Conservation (phyloP, 2,113 vertebrate species). For the Periophthalmodon schlosseri region DNA sequence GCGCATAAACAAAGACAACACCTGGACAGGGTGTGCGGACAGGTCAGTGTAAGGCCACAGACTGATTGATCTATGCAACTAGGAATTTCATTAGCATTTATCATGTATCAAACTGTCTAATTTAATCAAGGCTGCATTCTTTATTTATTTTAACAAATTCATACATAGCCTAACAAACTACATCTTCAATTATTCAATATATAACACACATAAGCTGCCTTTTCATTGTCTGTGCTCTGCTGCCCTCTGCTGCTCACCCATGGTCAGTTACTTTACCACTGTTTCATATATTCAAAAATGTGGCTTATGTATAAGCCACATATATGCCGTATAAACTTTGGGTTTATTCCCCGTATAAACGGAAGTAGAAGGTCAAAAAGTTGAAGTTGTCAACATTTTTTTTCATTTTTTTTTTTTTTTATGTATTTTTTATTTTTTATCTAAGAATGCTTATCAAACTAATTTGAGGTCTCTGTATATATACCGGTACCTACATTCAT, state of each 20-base stretch:
- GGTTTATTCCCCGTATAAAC: background rate
- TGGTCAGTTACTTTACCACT: background rate
- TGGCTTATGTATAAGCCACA: too few species aligned
- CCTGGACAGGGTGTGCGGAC: conserved; percentile 19
- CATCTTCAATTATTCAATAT: background rate
- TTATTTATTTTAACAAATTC: background rate
- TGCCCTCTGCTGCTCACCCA: conserved; percentile 65
- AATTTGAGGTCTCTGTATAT: too few species aligned
- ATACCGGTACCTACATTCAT: too few species aligned
- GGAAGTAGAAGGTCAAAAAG: background rate
- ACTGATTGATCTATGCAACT: conserved; percentile 3
- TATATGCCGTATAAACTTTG: too few species aligned
- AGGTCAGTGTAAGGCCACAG: conserved; percentile 38
- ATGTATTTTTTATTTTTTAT: too few species aligned
- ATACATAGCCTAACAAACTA: background rate
- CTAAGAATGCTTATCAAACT: too few species aligned
- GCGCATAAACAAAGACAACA: conserved; percentile 25
- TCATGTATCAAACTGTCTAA: background rate
- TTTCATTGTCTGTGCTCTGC: conserved; percentile 48
- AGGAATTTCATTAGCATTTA: background rate
- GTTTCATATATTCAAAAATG: too few species aligned
- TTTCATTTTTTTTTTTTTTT: background rate
- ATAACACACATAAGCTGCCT: background rate
- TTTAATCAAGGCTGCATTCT: background rate
- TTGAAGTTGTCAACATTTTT: background rate